A percentile compares a stretch with the other conserved stretches of the same genome.
phyloP scores from a whole-genome alignment of 2,113 vertebrate genomes.

The Zosterops borbonicus region DNA sequence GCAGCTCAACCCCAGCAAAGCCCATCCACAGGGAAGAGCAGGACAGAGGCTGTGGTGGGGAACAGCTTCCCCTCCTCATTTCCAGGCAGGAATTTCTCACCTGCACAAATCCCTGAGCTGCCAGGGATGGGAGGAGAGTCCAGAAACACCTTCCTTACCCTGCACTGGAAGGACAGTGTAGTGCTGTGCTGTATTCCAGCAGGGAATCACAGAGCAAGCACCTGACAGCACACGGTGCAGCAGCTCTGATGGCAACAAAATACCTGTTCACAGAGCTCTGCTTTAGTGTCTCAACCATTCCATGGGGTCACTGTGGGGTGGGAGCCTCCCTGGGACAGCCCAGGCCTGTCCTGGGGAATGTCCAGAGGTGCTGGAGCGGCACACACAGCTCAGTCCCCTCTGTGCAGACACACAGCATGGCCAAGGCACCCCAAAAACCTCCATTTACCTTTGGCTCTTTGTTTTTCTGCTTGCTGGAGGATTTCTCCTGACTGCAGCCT shows the following conservation, averaged over 20 bases:
- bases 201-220: background rate
- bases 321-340: background rate
- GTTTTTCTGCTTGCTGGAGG: background rate
- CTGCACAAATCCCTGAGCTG: background rate
- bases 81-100: background rate
- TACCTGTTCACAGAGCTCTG: background rate
- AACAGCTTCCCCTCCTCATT: background rate
- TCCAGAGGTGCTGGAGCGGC: background rate
- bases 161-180: background rate
- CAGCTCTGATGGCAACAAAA: background rate
- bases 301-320: rapidly evolving
- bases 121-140: background rate
- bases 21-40: background rate
- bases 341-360: background rate
- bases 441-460: background rate
- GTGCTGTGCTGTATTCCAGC: background rate
- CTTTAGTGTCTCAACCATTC: background rate
- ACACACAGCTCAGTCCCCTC: background rate
- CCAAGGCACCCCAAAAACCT: background rate
- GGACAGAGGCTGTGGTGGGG: background rate
- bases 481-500: background rate
- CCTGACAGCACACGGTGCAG: background rate
- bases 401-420: background rate
- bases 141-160: background rate
- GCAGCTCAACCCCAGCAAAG: background rate